These are phyloP conservation scores for Parazoanthus darwini DNA, from an alignment of 92 coral and sea anemone genomes.

Conservation along the genomic window DNA sequence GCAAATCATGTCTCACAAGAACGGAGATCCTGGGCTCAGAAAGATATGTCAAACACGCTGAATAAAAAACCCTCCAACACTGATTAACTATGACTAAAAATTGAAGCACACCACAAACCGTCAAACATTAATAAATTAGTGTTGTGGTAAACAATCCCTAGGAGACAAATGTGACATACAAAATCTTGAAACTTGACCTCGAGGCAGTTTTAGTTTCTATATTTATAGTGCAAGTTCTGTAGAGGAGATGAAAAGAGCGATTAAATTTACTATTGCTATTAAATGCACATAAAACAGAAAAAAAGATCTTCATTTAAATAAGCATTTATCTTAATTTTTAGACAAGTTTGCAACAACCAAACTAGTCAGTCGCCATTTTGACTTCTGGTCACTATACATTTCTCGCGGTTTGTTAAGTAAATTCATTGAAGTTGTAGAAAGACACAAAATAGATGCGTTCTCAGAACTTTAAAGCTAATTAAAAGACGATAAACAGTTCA, in stretches of 20 bases:
- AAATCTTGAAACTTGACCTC: too few relatives aligned
- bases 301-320: neutral
- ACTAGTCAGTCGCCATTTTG: conserved; percentile 7
- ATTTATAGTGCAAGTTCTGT: too few relatives aligned
- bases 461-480: neutral
- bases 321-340: neutral
- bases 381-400: neutral
- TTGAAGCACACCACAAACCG: neutral
- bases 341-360: neutral
- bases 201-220: too few relatives aligned
- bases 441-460: neutral
- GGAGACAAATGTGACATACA: neutral
- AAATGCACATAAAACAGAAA: neutral
- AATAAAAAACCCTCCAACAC: too few relatives aligned
- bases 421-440: neutral
- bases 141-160: neutral
- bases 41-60: neutral
- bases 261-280: too few relatives aligned
- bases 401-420: neutral
- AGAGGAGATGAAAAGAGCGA: neutral
- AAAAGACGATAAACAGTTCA: conserved; percentile 25
- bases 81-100: neutral
- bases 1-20: too few relatives aligned
- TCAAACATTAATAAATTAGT: neutral
- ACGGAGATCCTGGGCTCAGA: neutral